Conservation (phyloP, 2,113 vertebrate genomes). For the Caloenas nicobarica region DNA sequence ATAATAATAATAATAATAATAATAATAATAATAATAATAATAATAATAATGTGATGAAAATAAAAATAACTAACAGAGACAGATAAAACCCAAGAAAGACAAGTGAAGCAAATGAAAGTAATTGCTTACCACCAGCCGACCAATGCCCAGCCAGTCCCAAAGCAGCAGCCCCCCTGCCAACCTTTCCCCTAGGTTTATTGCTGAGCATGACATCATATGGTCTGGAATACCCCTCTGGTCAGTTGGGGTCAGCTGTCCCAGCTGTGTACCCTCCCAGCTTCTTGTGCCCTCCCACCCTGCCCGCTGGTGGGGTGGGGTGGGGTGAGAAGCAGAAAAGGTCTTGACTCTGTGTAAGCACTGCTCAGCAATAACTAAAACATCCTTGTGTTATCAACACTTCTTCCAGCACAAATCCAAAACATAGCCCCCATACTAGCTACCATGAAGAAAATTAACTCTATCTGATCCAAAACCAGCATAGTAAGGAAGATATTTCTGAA, state of each 20-base stretch:
- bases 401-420: background rate
- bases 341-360: too few species aligned
- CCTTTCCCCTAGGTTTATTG: too few species aligned
- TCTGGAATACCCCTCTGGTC: too few species aligned
- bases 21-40: background rate
- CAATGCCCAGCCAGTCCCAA: too few species aligned
- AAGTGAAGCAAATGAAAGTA: background rate
- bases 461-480: background rate
- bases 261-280: too few species aligned
- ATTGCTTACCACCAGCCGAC: background rate
- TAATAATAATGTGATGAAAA: background rate
- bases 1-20: too few species aligned
- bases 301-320: fast-evolving
- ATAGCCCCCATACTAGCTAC: background rate
- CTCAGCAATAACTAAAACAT: background rate
- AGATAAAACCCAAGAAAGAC: background rate
- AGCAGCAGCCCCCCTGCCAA: too few species aligned
- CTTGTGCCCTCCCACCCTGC: background rate
- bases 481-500: background rate
- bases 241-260: too few species aligned
- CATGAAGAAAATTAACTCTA: background rate
- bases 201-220: too few species aligned
- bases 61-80: background rate
- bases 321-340: background rate
- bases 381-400: background rate